Evolutionary conservation across 2,888 invertebrate genomes (phyloP).

Genomic region (Scelioninae gen. 2): DNA sequence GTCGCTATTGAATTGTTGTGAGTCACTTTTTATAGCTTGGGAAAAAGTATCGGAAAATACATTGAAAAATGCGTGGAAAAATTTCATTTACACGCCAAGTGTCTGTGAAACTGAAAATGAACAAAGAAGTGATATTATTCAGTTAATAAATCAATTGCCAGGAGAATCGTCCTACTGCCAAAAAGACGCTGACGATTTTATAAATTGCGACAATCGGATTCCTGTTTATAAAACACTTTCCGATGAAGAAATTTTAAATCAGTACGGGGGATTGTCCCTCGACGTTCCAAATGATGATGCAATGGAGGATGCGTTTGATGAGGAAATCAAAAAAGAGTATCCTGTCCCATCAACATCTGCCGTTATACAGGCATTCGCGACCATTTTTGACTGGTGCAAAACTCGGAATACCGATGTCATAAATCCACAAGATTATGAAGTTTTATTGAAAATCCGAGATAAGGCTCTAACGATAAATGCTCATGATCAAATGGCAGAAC

Average conservation of each 20-base stretch:
- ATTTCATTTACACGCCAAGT: too few species aligned
- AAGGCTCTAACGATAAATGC: background rate
- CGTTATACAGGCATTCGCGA: too few species aligned
- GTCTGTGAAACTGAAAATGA: too few species aligned
- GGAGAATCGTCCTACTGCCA: background rate
- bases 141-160: too few species aligned
- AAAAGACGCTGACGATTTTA: background rate
- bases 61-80: background rate
- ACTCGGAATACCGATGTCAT: too few species aligned
- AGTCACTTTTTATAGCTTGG: background rate
- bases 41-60: background rate
- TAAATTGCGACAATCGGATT: background rate
- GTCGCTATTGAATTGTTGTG: background rate
- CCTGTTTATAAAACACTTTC: background rate
- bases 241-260: constrained; percentile 14
- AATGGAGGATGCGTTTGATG: too few species aligned
- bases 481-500: too few species aligned
- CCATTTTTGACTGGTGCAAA: too few species aligned
- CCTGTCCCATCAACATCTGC: too few species aligned
- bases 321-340: too few species aligned
- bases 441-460: background rate
- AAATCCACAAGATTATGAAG: too few species aligned
- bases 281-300: background rate
- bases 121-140: too few species aligned
- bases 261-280: constrained; percentile 2